A percentile compares a stretch with the other conserved stretches of the same genome.
Evolutionary conservation across 2,888 invertebrate species (phyloP).

Genomic region (Lepas anatifera): DNA sequence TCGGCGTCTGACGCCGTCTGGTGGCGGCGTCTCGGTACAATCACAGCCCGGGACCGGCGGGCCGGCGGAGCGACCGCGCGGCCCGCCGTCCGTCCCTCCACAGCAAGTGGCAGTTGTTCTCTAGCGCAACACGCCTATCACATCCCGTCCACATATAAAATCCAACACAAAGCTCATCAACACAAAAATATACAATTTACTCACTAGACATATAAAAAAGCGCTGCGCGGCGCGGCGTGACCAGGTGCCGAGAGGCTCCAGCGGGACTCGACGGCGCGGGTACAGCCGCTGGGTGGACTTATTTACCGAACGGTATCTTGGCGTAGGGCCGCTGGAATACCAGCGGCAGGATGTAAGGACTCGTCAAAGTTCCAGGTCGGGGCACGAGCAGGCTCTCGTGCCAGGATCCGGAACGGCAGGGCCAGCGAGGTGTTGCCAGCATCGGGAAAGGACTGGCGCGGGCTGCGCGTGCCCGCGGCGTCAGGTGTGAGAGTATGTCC

Average conservation of each 20-base stretch:
- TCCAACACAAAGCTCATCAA: conserved; percentile 7
- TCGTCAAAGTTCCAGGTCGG: background rate
- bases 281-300: background rate
- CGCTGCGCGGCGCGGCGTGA: conserved; percentile 20
- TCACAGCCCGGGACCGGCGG: background rate
- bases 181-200: conserved; percentile 12
- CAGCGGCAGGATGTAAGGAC: background rate
- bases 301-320: too few relatives aligned
- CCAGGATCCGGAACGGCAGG: background rate
- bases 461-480: too few relatives aligned
- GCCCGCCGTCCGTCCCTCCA: background rate
- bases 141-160: conserved; percentile 1
- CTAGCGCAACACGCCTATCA: background rate
- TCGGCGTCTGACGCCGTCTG: background rate
- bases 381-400: background rate
- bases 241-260: background rate
- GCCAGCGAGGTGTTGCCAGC: background rate
- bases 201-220: conserved; percentile 13
- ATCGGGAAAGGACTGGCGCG: too few relatives aligned
- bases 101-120: background rate
- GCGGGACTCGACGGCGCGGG: too few relatives aligned
- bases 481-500: too few relatives aligned
- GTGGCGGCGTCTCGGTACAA: background rate
- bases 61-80: too few relatives aligned
- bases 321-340: too few relatives aligned